Conservation (phyloP, 2,113 vertebrate species). For the Vireo altiloquus region DNA sequence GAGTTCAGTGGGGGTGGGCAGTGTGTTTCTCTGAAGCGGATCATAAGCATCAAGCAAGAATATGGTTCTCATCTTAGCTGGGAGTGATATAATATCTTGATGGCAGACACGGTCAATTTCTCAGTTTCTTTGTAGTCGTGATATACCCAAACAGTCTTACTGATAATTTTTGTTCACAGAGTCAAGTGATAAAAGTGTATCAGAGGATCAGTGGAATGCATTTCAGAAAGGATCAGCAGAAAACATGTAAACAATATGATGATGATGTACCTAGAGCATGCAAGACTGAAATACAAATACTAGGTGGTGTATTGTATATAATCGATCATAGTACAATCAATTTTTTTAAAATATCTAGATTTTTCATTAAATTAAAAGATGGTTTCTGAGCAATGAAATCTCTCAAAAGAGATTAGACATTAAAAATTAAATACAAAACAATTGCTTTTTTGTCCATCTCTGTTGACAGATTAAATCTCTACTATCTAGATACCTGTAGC, state of each 20-base stretch:
- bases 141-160: neutral
- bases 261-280: neutral
- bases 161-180: slow-evolving; percentile 39
- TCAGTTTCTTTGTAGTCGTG: neutral
- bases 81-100: neutral
- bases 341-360: neutral
- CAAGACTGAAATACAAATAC: neutral
- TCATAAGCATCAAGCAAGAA: neutral
- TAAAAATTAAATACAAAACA: neutral
- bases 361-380: neutral
- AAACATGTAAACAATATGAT: neutral
- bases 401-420: neutral
- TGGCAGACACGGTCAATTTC: neutral
- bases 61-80: neutral
- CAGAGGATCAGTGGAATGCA: neutral
- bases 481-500: neutral
- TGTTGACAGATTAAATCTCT: neutral
- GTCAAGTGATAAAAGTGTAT: slow-evolving; percentile 21
- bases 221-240: slow-evolving; percentile 10
- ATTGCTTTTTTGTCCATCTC: neutral
- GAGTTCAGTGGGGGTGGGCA: neutral
- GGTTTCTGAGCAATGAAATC: neutral
- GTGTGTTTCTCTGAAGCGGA: neutral
- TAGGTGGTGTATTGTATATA: neutral
- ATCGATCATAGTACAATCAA: neutral